Conservation (phyloP, 2,888 invertebrate species). For the Drosophila hamatofila region DNA sequence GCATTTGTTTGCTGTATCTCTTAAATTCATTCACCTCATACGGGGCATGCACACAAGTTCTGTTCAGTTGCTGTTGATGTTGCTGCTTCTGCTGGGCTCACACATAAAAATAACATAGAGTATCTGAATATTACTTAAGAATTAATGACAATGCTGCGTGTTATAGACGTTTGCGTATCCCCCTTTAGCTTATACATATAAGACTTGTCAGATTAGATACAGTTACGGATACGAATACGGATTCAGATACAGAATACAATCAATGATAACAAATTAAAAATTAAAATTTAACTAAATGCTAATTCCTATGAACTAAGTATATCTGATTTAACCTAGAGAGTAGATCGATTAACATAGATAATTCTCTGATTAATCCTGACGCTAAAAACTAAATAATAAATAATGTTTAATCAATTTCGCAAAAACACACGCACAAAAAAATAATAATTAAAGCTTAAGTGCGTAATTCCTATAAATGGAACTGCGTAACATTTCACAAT, state of each 20-base stretch:
- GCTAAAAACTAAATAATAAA: constrained; percentile 80
- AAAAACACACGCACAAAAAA: constrained; percentile 51
- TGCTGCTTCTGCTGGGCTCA: constrained; percentile 41
- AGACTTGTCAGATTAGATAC: constrained; percentile 62
- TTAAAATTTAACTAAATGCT: constrained; percentile 61
- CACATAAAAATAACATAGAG: constrained; percentile 65
- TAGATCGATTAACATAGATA: constrained; percentile 22
- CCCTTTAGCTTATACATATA: constrained; percentile 54
- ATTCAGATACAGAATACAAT: constrained; percentile 49
- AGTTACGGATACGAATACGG: constrained; percentile 25
- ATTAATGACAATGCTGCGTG: constrained; percentile 77
- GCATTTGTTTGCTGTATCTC: not conserved
- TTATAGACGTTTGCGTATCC: constrained; percentile 59
- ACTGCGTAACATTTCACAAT: constrained; percentile 47
- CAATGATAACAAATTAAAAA: constrained; percentile 68
- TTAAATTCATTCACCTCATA: constrained; percentile 15
- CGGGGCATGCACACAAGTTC: constrained; percentile 35
- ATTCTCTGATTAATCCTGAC: constrained; percentile 31
- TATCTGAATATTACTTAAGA: constrained; percentile 56
- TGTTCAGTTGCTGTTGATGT: constrained; percentile 42
- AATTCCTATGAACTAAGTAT: constrained; percentile 41
- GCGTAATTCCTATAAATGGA: constrained; percentile 16
- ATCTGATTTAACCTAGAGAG: constrained; percentile 17
- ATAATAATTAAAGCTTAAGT: constrained; percentile 72
- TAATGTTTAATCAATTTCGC: constrained; percentile 53